Evolutionary conservation across 2,888 invertebrate species (phyloP), one percentile per base, ranked within the genome.

Genomic region (Agonum fuliginosum): DNA sequence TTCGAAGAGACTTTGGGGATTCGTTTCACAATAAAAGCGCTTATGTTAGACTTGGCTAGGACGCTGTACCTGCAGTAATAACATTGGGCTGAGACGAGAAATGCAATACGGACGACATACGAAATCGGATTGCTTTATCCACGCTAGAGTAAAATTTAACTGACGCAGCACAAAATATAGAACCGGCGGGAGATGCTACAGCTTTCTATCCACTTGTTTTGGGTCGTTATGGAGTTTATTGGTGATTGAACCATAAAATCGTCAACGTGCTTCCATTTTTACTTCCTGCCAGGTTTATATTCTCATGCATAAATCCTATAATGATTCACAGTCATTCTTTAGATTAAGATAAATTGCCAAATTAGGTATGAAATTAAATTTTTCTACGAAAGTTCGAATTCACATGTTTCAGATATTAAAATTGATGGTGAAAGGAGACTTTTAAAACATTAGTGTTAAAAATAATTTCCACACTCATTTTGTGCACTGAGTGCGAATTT

Each of bases 1-100:
- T 72, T 58, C 54, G 43, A 69, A 69, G 43, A 20, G 43, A 41
- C 24, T 69, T 69, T 12, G 54, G 22, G 72, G 54, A 72, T 72
- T 54, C 54, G 72, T 54, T 69, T 54, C 58, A 72, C 72, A 72
- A 72, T 72, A 58, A 72, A 72, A 72, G 22, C 58, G 30, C 54
- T 72, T 72, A 71, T 14, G 30, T 54, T 43, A 43, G n/a, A 20
- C 46, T 46, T 46, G 46, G 8, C 62, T 8, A 20, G 69, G 22
- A 12, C 5, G 24, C 71, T 51, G 71, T 48, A 51, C 43, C 46
- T 69, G 46, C 69, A 41, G 69, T 69, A 71, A 71, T 71, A 71
- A 71, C 71, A 71, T 51, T 51, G 71, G 71, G 27, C 46, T 71
- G 30, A 51, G 51, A 71, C 48, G 71, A 51, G 71, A 71, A 30